phyloP scores from a whole-genome alignment of 2,113 vertebrate genomes.

The Tragulus kanchil region DNA sequence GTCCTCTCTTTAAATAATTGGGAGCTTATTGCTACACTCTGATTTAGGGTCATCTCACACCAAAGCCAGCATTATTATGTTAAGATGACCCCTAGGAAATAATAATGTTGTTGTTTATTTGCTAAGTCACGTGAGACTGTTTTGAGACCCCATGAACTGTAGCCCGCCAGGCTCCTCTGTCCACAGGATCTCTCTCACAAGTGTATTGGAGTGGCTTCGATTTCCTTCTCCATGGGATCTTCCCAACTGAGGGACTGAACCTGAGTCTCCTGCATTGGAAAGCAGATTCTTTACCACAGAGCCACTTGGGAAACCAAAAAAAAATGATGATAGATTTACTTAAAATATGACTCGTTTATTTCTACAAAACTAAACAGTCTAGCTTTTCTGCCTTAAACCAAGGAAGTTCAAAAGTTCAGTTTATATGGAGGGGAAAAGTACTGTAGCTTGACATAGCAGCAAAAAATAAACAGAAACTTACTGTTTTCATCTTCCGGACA shows the following conservation, averaged over 20 bases:
- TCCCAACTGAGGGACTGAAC: neutral
- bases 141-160: neutral
- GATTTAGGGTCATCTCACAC: neutral
- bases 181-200: neutral
- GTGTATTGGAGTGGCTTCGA: neutral
- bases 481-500: neutral
- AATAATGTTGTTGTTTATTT: neutral
- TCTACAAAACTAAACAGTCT: neutral
- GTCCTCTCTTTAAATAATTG: neutral
- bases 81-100: neutral
- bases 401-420: neutral
- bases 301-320: neutral
- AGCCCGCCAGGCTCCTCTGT: neutral
- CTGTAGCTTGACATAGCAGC: neutral
- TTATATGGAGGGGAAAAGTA: neutral
- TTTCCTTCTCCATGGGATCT: neutral
- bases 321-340: neutral
- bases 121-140: rapidly evolving
- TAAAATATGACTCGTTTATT: neutral
- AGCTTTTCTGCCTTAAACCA: neutral
- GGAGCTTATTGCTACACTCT: neutral
- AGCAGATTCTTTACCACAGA: neutral
- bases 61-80: neutral
- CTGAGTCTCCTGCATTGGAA: neutral
- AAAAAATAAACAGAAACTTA: neutral